Base-by-base conservation (phyloP, 1,140 invertebrate species). In the Eurytemora carolleeae region DNA sequence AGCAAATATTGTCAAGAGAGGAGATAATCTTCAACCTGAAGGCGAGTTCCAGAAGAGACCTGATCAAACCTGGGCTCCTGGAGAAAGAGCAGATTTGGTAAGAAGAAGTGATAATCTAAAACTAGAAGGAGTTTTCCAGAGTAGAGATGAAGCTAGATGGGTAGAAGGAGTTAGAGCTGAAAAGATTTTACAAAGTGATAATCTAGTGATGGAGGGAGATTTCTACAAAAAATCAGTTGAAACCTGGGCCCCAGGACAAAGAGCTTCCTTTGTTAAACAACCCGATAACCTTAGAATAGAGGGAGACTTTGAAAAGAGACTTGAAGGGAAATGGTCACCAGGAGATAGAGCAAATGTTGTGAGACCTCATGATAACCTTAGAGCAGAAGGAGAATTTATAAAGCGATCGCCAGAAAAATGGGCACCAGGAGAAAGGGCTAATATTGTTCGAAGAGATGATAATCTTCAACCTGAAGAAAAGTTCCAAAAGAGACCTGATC, bases 11-110 rank as follows among this genome's bases (percentile, higher is more conserved):
- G 71, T 75, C 2, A 71, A 69, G 57, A 76, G 72, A 54, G 68
- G 71, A 21, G 79, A 80, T 65, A 80, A 80, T 67, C 63, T 80
- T 3, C 72, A 70, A 26, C 69, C 75, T 1, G 76, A 78, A 68
- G 78, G 77, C 3, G 70, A 73, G 58, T 74, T 76, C 12, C 67
- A 69, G 3, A 68, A 68, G 18, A 56, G 65, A 31, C 66, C 73
- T 65, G 75, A 74, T 0, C 62, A 63, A 15, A 60, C 26, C 20
- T 64, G 64, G 52, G 59, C 59, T 57, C 59, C 53, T 18, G 59
- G 59, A 3, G 59, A 61, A 26, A 2, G 67, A 25, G 58, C 63
- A 3, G 52, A 24, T 44, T 20, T 59, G 21, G 59, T 65, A 17
- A 67, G 63, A 58, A 66, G 65, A 20, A 65, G 67, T 31, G 73